Conservation (phyloP, 2,113 vertebrate genomes). For the Myrmophylax atrothorax region DNA sequence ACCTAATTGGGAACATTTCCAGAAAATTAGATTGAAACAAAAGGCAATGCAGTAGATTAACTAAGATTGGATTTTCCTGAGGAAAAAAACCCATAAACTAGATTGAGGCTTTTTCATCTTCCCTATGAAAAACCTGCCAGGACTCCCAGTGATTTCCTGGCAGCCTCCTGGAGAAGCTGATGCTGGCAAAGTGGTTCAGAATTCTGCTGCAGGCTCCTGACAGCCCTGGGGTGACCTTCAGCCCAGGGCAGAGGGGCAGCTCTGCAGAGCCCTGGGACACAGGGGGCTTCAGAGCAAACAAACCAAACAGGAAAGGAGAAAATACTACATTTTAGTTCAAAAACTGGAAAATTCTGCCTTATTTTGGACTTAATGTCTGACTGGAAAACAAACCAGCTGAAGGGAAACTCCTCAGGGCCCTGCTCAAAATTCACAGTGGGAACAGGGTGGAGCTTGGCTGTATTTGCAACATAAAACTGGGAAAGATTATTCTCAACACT, state of each 20-base stretch:
- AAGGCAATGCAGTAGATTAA: not conserved
- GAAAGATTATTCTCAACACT: not conserved
- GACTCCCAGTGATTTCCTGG: not conserved
- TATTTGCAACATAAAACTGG: not conserved
- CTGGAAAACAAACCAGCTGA: not conserved
- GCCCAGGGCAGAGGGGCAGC: not conserved
- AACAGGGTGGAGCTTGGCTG: not conserved
- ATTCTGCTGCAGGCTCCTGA: not conserved
- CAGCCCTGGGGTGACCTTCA: not conserved
- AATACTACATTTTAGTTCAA: not conserved
- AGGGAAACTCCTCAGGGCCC: not conserved
- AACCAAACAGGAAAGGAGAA: not conserved
- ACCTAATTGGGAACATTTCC: conserved; percentile 4
- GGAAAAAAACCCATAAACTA: not conserved
- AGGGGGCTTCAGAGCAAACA: not conserved
- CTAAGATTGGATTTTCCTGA: not conserved
- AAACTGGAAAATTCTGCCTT: not conserved
- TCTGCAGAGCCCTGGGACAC: not conserved
- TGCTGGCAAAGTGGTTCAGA: not conserved
- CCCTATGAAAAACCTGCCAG: not conserved
- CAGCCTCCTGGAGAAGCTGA: not conserved
- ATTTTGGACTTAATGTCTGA: not conserved
- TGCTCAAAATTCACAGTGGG: not conserved
- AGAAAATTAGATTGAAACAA: conserved; percentile 20
- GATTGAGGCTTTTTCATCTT: not conserved